Base-by-base conservation (phyloP, 2,888 invertebrate species). In the Epinotia ramella region DNA sequence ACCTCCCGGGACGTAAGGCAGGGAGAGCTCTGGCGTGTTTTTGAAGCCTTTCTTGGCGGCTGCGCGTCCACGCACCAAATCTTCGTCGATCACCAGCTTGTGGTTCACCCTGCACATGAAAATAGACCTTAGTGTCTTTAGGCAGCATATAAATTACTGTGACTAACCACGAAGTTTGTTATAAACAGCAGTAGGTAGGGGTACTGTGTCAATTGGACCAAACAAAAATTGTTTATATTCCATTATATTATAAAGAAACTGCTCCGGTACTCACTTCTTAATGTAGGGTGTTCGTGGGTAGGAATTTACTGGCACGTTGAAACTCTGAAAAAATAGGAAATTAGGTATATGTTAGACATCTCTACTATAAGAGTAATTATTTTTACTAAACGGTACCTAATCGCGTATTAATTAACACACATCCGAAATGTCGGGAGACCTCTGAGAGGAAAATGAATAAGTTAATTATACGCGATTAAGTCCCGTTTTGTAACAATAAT, bases 1-100 rank as follows among this genome's bases (percentile, higher is more conserved):
- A 95, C 96, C 96, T 89, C 96, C 96, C 7, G 96, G 95, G 33
- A 96, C 93, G 82, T 95, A 95, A 0, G 96, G 96, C 78, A 96
- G 87, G 0, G 94, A 95, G 76, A 96, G 94, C 77, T 96, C 95
- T 2, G 94, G 94, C 0, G 85, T 78, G 91, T 91, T 66, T 83
- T 92, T 94, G 63, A 75, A 81, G 44, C 80, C 80, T 78, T 91
- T 93, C 85, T 91, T 94, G 59, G 84, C 84, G 2, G 80, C 83
- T 5, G 86, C 87, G 1, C 91, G 86, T 2, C 91, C 91, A 0
- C 91, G 85, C 0, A 93, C 79, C 75, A 93, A 53, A 5, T 92
- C 91, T 18, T 93, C 93, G 60, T 94, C 94, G 88, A 92, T 89
- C 69, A 92, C 87, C 75, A 93, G 79, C 77, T 91, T 91, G 69